These are phyloP conservation scores for Valencia hispanica DNA, from an alignment of 2,797 vertebrate genomes.

Conservation along the genomic window DNA sequence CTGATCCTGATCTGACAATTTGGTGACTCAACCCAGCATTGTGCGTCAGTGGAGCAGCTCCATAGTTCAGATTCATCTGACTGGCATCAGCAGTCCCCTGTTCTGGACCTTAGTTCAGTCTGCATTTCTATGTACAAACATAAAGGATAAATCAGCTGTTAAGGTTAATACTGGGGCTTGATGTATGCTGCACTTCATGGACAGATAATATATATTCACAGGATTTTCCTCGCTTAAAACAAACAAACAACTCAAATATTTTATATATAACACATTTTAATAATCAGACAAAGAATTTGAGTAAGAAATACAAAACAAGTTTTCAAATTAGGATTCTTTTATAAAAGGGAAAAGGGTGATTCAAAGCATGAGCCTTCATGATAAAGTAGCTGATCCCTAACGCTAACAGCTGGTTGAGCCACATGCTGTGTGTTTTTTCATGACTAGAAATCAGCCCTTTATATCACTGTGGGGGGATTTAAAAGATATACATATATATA, in stretches of 20 bases:
- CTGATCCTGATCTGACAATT: conserved; percentile 31
- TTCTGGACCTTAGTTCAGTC: not conserved
- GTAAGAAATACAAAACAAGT: too few relatives aligned
- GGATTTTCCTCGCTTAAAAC: too few relatives aligned
- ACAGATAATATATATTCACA: too few relatives aligned
- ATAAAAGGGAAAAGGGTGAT: too few relatives aligned
- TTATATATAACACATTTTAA: too few relatives aligned
- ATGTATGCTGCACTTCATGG: not conserved
- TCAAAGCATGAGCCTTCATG: not conserved
- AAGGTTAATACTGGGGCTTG: not conserved
- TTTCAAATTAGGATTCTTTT: too few relatives aligned
- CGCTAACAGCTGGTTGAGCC: not conserved
- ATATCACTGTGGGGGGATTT: too few relatives aligned
- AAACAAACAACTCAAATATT: too few relatives aligned
- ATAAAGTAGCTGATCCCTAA: not conserved
- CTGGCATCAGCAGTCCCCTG: conserved; percentile 1
- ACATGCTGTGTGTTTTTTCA: too few relatives aligned
- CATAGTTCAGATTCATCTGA: not conserved
- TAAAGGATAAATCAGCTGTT: not conserved
- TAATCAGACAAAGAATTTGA: too few relatives aligned
- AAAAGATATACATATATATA: too few relatives aligned
- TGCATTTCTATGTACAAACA: not conserved
- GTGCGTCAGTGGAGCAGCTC: conserved; percentile 51
- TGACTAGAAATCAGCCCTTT: too few relatives aligned
- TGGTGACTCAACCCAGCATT: conserved; percentile 53